Percentiles rank a stretch among this genome's conserved stretches.
phyloP scores from a whole-genome alignment of 2,888 invertebrate species.

The Hydrotaea diabolus region DNA sequence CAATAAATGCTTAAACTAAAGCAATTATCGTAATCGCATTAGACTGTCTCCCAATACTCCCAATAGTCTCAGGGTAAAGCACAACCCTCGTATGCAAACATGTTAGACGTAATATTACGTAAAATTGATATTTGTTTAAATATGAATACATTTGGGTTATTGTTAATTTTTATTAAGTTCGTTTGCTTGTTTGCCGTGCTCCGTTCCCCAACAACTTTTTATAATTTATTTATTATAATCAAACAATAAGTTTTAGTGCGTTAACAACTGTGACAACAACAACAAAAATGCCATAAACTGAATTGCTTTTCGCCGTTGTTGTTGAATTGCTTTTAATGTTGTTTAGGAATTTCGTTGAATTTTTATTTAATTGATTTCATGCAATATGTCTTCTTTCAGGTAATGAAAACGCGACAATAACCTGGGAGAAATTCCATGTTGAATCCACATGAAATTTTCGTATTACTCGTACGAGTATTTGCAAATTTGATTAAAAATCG shows the following conservation, averaged over 20 bases:
- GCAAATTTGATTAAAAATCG: no score
- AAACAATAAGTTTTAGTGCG: constrained; percentile 69
- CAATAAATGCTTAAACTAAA: no score
- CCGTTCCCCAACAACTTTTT: constrained; percentile 26
- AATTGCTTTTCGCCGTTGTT: constrained; percentile 42
- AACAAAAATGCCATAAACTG: constrained; percentile 68
- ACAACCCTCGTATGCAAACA: not conserved
- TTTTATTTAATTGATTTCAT: constrained; percentile 62
- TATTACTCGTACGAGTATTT: no score
- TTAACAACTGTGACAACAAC: constrained; percentile 69
- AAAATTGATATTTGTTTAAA: constrained; percentile 41
- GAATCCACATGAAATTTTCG: no score
- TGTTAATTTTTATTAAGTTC: constrained; percentile 8
- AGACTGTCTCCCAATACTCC: no score
- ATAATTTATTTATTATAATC: constrained; percentile 67
- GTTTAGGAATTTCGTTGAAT: constrained; percentile 53
- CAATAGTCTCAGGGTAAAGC: no score
- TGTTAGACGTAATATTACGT: not conserved
- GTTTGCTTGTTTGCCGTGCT: constrained; percentile 35
- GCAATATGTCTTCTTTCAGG: constrained; percentile 53
- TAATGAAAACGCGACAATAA: constrained; percentile 41
- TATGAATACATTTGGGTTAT: constrained; percentile 1
- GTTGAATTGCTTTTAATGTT: constrained; percentile 15
- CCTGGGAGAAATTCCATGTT: no score
- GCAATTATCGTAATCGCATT: no score